Percentiles rank a stretch among this genome's conserved stretches.
Conservation (phyloP, 2,797 vertebrate species). For the Podarcis lilfordi region DNA sequence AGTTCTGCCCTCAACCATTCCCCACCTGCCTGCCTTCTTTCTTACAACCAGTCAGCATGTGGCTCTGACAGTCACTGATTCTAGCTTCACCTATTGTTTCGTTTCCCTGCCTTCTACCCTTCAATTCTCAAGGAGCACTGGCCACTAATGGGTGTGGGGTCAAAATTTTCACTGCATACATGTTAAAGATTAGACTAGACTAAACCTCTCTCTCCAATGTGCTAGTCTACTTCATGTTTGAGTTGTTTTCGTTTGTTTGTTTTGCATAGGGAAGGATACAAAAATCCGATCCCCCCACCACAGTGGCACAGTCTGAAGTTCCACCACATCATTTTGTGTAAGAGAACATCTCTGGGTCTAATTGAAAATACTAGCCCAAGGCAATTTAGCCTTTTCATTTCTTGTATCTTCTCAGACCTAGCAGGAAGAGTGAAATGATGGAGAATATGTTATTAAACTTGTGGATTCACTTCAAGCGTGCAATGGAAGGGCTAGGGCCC, state of each 20-base stretch:
- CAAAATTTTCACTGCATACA: background rate
- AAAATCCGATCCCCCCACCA: background rate
- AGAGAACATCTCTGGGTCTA: background rate
- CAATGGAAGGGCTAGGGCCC: conserved; percentile 17
- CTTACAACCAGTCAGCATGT: no score
- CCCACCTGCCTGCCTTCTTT: no score
- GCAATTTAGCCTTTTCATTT: background rate
- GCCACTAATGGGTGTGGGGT: no score
- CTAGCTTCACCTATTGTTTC: no score
- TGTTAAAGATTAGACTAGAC: background rate
- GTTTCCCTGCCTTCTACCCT: no score
- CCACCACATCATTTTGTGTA: background rate
- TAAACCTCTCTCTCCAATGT: background rate
- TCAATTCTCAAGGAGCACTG: no score
- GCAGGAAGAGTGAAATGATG: background rate
- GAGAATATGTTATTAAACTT: background rate
- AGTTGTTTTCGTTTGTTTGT: no score
- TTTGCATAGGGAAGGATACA: background rate
- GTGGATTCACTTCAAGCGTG: background rate
- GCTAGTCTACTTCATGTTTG: background rate
- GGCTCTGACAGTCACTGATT: no score
- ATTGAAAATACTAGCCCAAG: background rate
- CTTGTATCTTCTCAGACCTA: background rate
- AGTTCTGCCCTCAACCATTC: no score
- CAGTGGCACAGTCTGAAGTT: background rate